phyloP scores from a whole-genome alignment of 1,140 invertebrate genomes.

The Amyelois transitella region DNA sequence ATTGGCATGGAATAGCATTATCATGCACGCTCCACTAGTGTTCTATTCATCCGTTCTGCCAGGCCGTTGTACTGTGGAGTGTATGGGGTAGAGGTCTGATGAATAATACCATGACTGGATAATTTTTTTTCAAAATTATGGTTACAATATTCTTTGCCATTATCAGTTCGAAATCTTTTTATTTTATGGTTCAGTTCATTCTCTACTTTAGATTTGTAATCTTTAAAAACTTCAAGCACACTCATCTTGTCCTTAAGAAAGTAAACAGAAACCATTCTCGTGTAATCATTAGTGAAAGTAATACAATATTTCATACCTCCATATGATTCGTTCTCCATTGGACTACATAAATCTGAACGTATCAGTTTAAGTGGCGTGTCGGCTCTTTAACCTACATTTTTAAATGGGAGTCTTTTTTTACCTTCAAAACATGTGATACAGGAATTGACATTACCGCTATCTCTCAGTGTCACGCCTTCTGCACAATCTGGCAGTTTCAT shows the following conservation, averaged over 20 bases:
- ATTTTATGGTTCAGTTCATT: no score
- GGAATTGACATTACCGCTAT: conserved; percentile 10
- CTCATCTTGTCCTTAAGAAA: conserved; percentile 56
- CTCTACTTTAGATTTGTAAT: conserved; percentile 17
- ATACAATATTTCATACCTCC: conserved; percentile 50
- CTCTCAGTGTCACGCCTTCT: no score
- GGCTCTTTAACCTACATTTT: conserved; percentile 20
- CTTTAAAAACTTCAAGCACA: no score
- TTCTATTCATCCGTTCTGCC: not conserved
- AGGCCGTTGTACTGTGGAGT: not conserved
- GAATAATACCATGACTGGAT: not conserved
- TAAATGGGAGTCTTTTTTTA: conserved; percentile 39
- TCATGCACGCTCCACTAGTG: not conserved
- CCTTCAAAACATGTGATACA: conserved; percentile 34
- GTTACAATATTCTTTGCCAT: no score
- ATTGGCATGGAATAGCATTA: not conserved
- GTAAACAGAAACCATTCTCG: conserved; percentile 37
- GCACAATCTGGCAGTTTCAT: no score
- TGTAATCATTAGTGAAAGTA: conserved; percentile 52
- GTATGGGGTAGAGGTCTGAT: not conserved
- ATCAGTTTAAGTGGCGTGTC: conserved; percentile 39
- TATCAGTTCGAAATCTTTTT: no score
- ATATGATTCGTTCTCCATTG: conserved; percentile 34
- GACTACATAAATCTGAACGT: conserved; percentile 58
- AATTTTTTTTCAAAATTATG: no score